These are phyloP conservation scores for Diarsia rubi DNA, from an alignment of 2,888 invertebrate species.

Conservation along the genomic window DNA sequence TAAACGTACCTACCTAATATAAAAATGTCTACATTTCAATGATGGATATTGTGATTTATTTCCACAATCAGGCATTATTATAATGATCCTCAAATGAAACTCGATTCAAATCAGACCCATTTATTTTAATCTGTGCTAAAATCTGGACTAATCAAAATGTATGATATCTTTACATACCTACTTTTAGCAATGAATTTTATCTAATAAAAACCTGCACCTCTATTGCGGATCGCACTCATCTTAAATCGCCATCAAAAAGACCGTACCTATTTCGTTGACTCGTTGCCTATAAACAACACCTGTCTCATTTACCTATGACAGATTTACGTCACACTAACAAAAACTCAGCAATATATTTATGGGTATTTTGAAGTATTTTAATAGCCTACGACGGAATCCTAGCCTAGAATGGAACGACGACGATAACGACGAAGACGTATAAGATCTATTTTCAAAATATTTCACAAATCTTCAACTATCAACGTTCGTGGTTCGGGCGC, in stretches of 20 bases:
- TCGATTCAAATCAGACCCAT: background rate
- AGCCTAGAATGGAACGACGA: too few relatives aligned
- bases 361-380: too few relatives aligned
- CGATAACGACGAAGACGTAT: too few relatives aligned
- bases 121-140: background rate
- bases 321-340: background rate
- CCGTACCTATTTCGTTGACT: background rate
- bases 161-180: background rate
- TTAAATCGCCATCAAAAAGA: background rate
- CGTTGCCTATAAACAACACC: background rate
- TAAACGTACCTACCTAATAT: background rate
- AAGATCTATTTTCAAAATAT: background rate
- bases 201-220: background rate
- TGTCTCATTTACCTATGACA: conserved; percentile 4
- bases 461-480: background rate
- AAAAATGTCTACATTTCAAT: background rate
- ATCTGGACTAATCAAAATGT: background rate
- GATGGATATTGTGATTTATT: background rate
- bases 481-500: background rate
- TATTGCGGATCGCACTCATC: background rate
- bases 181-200: background rate
- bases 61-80: conserved; percentile 1
- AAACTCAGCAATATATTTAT: too few relatives aligned
- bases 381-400: too few relatives aligned
- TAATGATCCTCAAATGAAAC: background rate